phyloP scores from a whole-genome alignment of 2,113 vertebrate genomes.

The Megaptera novaeangliae region DNA sequence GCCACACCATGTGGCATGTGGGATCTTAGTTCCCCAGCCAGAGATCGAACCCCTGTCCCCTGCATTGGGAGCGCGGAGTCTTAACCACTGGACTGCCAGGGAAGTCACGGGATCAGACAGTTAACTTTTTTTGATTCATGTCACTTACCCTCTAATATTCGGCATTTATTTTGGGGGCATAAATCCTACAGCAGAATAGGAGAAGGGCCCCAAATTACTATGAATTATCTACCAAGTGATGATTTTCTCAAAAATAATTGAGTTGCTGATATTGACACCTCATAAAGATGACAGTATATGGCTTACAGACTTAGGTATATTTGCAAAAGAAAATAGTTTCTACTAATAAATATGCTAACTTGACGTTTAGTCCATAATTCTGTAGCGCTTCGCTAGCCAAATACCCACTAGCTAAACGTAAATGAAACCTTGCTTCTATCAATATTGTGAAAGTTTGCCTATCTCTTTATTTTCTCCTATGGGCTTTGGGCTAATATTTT shows the following conservation, averaged over 20 bases:
- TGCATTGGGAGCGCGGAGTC: no score
- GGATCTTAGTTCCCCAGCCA: no score
- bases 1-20: no score
- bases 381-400: neutral
- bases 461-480: neutral
- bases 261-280: neutral
- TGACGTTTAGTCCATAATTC: slow-evolving; percentile 44
- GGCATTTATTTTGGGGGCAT: neutral
- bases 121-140: neutral
- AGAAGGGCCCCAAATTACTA: neutral
- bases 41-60: no score
- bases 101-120: no score
- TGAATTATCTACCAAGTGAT: neutral
- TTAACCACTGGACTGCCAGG: no score
- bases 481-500: slow-evolving; percentile 28
- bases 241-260: neutral
- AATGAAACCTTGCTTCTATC: neutral
- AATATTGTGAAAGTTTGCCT: neutral
- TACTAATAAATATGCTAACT: neutral
- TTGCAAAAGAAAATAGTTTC: neutral
- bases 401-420: neutral
- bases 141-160: neutral
- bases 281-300: neutral
- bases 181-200: neutral
- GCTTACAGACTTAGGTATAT: neutral